Evolutionary conservation across 2,888 invertebrate genomes (phyloP).

Genomic region (Norana najaformis): DNA sequence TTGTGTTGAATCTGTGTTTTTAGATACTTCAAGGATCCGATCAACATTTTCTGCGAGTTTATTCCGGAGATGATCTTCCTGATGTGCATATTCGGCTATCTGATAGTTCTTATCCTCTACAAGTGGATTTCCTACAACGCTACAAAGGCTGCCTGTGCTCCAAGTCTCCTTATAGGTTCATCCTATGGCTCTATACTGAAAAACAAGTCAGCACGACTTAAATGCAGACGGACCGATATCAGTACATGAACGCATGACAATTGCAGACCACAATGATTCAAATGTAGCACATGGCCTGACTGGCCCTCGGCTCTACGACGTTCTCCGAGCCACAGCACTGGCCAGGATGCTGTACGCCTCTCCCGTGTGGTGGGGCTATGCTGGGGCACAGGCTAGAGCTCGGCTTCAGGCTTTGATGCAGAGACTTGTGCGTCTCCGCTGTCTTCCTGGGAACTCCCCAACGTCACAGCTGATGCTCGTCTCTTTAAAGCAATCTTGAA

Average conservation of each 20-base stretch:
- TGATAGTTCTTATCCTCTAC: constrained; percentile 90
- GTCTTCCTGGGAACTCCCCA: no score
- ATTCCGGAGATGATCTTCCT: constrained; percentile 93
- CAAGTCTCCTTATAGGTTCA: constrained; percentile 84
- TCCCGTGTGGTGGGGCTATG: no score
- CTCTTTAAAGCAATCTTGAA: no score
- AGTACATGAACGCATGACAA: background rate
- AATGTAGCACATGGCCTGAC: no score
- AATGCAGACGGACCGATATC: background rate
- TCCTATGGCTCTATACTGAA: background rate
- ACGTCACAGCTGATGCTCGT: no score
- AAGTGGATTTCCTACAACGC: constrained; percentile 81
- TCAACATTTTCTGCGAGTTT: constrained; percentile 89
- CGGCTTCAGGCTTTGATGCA: no score
- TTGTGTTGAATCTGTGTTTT: constrained; percentile 34
- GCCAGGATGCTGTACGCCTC: no score
- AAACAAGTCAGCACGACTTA: background rate
- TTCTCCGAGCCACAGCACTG: no score
- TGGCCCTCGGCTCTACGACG: no score
- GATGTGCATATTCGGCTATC: constrained; percentile 87
- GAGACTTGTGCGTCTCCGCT: no score
- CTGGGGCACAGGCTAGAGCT: no score
- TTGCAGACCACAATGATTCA: no score
- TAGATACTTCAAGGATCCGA: constrained; percentile 59
- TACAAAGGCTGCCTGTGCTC: constrained; percentile 75